A percentile compares a stretch with the other conserved stretches of the same genome.
Evolutionary conservation across 2,113 vertebrate genomes (phyloP).

Genomic region (Varanus komodoensis): DNA sequence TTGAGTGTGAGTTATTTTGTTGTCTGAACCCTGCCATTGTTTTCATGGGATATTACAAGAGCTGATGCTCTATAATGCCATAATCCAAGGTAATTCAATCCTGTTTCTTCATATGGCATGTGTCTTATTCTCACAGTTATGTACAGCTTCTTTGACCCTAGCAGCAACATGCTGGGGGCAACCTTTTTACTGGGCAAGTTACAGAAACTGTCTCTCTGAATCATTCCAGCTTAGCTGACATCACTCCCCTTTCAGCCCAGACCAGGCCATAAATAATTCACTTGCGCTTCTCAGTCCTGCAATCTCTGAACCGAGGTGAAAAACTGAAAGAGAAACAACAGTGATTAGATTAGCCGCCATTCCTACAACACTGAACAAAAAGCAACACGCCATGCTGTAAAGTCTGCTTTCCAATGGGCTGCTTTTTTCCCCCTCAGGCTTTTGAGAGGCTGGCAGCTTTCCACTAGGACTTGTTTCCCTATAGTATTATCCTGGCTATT

Average conservation of each 20-base stretch:
- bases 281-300: slow-evolving; percentile 26
- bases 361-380: background rate
- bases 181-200: slow-evolving; percentile 46
- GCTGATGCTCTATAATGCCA: too few relatives aligned
- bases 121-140: background rate
- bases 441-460: background rate
- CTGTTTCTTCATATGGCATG: background rate
- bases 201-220: slow-evolving; percentile 61
- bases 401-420: background rate
- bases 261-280: slow-evolving; percentile 66
- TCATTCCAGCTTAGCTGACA: slow-evolving; percentile 48
- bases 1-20: too few relatives aligned
- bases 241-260: slow-evolving; percentile 52
- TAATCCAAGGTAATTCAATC: background rate
- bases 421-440: background rate
- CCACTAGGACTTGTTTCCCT: background rate
- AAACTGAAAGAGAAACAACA: slow-evolving; percentile 13
- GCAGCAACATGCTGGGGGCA: background rate
- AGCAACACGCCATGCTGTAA: background rate
- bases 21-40: background rate
- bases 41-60: background rate
- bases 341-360: slow-evolving; percentile 23
- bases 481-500: background rate
- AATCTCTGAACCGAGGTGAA: slow-evolving; percentile 31
- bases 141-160: background rate